Base-by-base conservation (phyloP, 2,113 vertebrate species). In the Mustelus asterias region DNA sequence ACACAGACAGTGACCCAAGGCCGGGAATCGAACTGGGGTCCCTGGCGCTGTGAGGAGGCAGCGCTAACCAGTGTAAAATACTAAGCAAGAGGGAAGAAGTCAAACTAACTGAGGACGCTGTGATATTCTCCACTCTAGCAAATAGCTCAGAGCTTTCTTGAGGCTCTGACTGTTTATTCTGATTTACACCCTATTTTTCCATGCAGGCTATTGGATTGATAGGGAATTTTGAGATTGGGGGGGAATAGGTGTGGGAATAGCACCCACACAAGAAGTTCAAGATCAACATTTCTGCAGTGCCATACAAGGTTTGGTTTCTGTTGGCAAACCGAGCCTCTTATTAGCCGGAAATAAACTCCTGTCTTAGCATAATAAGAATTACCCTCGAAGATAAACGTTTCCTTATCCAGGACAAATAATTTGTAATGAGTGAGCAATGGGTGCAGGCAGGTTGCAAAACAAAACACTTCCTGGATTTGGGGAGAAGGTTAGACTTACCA, bases 401-500 rank as follows among this genome's bases (percentile, higher is more conserved):
- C 3, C n/a, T 37, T 22, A 20, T 37, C 33, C 60, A 8, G 26
- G 37, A 16, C 24, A 92, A n/a, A n/a, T 18, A 16, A 60, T 33
- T 16, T 92, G 33, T 63, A 63, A n/a, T 29, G 14, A 33, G 26
- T n/a, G 60, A 63, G 0, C 54, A 37, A 63, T 0, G 9, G 58
- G 58, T 20, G 29, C 29, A 18, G 88, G 29, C 13, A 29, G 26
- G 88, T 3, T 90, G 54, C 88, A 37, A 2, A n/a, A 20, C 48
- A 90, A 4, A 29, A 13, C 24, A 9, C 58, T 18, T 2, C n/a
- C 13, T 65, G 58, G 7, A 92, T n/a, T n/a, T 37, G 20, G 14
- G 58, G 89, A 65, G 65, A 18, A 93, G 20, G 24, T 13, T 54
- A 20, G 1, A 63, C 98, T 97, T 97, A 99, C 99, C 99, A 99